Evolutionary conservation across 2,888 invertebrate genomes (phyloP).

Genomic region (Dexiosoma caninum): DNA sequence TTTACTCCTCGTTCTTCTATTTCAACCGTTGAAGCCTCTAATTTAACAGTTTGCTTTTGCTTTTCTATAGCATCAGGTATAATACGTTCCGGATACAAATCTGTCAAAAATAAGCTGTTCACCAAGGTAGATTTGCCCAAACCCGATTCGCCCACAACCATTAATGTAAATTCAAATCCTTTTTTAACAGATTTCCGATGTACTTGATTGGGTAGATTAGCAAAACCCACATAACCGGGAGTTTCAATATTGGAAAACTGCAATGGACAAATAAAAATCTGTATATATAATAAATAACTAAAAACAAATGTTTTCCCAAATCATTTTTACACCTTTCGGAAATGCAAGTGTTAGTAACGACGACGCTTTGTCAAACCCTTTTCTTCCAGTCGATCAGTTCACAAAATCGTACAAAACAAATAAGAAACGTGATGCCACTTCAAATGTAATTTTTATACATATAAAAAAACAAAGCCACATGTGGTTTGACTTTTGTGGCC

Average conservation of each 20-base stretch:
- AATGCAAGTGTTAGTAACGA: constrained; percentile 39
- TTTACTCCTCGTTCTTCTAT: constrained; percentile 98
- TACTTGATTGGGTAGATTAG: constrained; percentile 97
- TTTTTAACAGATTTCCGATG: constrained; percentile 98
- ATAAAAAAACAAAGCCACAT: too few species aligned
- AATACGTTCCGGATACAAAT: constrained; percentile 94
- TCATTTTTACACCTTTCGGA: neutral
- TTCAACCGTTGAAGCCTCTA: constrained; percentile 98
- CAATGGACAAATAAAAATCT: constrained; percentile 67
- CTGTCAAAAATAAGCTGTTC: constrained; percentile 95
- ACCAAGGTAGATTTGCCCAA: constrained; percentile 97
- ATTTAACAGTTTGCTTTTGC: constrained; percentile 93
- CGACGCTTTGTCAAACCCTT: constrained; percentile 28
- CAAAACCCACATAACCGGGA: constrained; percentile 87
- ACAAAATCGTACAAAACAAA: constrained; percentile 9
- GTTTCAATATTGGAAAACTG: constrained; percentile 92
- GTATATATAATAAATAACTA: constrained; percentile 12
- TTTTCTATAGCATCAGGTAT: constrained; percentile 94
- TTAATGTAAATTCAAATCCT: constrained; percentile 97
- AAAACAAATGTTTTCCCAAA: constrained; percentile 11
- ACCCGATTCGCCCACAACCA: constrained; percentile 96
- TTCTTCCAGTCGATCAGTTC: neutral
- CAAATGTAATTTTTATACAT: constrained; percentile 49
- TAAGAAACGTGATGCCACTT: constrained; percentile 61
- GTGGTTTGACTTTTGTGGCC: constrained; percentile 56